Evolutionary conservation across 2,888 invertebrate genomes (phyloP), one percentile per base, ranked within the genome.

Genomic region (Marronus borbonicus): DNA sequence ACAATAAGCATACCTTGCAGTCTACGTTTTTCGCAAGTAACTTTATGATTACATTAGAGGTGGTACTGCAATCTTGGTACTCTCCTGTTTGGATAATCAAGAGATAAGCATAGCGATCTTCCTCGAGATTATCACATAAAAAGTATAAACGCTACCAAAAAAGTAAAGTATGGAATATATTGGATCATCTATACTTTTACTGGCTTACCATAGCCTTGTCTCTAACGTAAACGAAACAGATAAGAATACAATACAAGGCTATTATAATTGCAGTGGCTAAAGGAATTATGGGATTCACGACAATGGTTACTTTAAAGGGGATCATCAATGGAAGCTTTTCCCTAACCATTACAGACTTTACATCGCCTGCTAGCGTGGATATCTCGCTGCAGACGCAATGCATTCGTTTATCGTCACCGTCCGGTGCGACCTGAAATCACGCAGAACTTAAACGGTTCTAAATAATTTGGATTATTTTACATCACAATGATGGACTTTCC

Each of bases 21-120:
- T 76, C 44, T 17, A 44, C n/a, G 39, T 76, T 64, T 0, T 39
- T 10, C n/a, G 76, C 77, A 28, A 49, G 39, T 7, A 80, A 39
- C 36, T 80, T 78, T 14, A 80, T 72, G 2, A 49, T 65, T 14
- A 80, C 44, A 39, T 80, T 80, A 3, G 80, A 80, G 10, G 80
- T 80, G 2, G 80, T 80, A 50, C 80, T 70, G 36, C 78, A 75
- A 2, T 65, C 44, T 5, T 52, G 17, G 4, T 55, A 55, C 7
- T 62, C 64, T 17, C 66, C 69, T 14, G 78, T 80, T 39, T 65
- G 64, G 17, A 72, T 50, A 5, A 60, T 64, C 12, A 80, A 49
- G 62, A 82, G 74, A 68, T 83, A 83, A 12, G 77, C 80, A 36
- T 80, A 82, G 2, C 80, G 62, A 52, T 82, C 81, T 2, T 77